phyloP scores from a whole-genome alignment of 2,113 vertebrate genomes.

The Lophura nycthemera region DNA sequence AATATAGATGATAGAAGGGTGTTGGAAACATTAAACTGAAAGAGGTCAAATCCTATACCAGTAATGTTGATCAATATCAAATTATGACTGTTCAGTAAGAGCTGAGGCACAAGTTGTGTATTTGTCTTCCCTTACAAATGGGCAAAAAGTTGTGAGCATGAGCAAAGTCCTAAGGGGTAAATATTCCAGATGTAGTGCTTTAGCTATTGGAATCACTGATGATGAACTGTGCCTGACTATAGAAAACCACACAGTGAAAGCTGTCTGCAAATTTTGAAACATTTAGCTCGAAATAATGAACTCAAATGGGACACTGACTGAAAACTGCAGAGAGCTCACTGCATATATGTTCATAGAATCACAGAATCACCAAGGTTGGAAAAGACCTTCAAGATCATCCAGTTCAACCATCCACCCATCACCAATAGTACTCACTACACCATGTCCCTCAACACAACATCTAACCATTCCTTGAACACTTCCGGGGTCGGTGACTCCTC shows the following conservation, averaged over 20 bases:
- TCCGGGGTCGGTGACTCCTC: too few relatives aligned
- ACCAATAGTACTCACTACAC: too few relatives aligned
- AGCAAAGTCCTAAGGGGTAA: neutral
- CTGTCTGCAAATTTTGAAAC: neutral
- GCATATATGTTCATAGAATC: neutral
- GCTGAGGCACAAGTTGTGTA: neutral
- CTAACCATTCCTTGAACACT: too few relatives aligned
- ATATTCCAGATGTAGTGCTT: neutral
- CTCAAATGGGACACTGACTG: slow-evolving; percentile 6
- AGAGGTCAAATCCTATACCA: neutral
- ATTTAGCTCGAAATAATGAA: neutral
- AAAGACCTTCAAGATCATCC: too few relatives aligned
- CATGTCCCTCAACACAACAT: too few relatives aligned
- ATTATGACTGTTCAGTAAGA: neutral
- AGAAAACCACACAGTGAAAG: neutral
- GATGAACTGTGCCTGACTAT: neutral
- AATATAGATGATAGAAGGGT: neutral
- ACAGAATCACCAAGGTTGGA: too few relatives aligned
- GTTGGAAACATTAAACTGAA: fast-evolving
- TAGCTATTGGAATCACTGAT: neutral
- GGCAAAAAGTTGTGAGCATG: neutral
- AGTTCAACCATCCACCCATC: too few relatives aligned
- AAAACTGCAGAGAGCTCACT: slow-evolving; percentile 6
- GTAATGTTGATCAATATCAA: neutral
- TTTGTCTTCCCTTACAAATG: neutral